Conservation (phyloP, 2,888 invertebrate species). For the Lycophotia porphyrea region DNA sequence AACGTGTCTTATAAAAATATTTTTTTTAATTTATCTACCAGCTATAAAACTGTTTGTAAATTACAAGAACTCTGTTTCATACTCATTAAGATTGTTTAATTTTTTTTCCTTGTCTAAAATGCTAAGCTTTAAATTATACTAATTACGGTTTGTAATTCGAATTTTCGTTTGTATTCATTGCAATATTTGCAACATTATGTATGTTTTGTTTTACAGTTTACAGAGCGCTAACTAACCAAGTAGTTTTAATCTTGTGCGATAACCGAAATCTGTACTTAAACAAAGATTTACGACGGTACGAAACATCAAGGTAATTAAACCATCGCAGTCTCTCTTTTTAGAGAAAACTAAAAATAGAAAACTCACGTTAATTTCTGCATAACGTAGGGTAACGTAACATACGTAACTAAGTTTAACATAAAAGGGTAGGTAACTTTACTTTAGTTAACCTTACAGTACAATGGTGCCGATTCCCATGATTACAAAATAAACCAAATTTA, state of each 20-base stretch:
- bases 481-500: too few relatives aligned
- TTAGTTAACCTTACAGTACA: not conserved
- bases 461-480: too few relatives aligned
- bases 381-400: not conserved
- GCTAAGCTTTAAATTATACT: conserved; percentile 22
- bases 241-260: not conserved
- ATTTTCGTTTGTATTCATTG: not conserved
- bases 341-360: too few relatives aligned
- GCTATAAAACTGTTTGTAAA: conserved; percentile 71
- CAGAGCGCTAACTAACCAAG: not conserved
- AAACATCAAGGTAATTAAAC: not conserved
- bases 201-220: not conserved
- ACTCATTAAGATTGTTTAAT: conserved; percentile 60
- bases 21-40: conserved; percentile 72
- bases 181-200: not conserved
- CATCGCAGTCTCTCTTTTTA: not conserved
- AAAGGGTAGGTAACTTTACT: too few relatives aligned
- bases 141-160: conserved; percentile 27
- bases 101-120: conserved; percentile 20
- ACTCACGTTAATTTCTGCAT: not conserved
- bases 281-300: not conserved
- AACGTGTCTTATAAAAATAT: conserved; percentile 75
- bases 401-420: not conserved
- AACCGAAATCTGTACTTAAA: not conserved
- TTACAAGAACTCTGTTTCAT: conserved; percentile 63